These are phyloP conservation scores for Lasioglossum pauxillum DNA, from an alignment of 2,888 invertebrate species.

Conservation along the genomic window DNA sequence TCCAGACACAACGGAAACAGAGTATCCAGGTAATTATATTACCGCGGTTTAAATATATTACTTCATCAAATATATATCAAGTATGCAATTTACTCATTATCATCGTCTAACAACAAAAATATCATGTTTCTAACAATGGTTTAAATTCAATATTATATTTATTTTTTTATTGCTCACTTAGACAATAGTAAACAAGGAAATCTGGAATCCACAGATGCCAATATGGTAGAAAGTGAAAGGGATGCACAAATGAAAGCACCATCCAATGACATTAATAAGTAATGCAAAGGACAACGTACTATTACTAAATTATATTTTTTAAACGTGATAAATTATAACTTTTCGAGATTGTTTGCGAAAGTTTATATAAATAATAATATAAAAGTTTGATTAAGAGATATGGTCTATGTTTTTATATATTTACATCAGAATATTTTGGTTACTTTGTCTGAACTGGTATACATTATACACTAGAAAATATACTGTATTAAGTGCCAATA, in stretches of 20 bases:
- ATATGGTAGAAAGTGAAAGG: slow-evolving; percentile 37
- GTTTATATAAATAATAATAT: slow-evolving; percentile 14
- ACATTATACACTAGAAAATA: not conserved
- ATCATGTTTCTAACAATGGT: slow-evolving; percentile 7
- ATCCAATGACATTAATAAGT: slow-evolving; percentile 35
- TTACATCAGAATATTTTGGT: slow-evolving; percentile 11
- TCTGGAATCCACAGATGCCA: slow-evolving; percentile 30
- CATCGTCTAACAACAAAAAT: not conserved
- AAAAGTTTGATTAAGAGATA: not conserved
- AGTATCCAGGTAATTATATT: slow-evolving; percentile 49
- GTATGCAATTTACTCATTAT: slow-evolving; percentile 5
- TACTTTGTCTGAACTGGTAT: slow-evolving; percentile 22
- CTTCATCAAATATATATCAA: slow-evolving; percentile 5
- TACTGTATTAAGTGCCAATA: slow-evolving; percentile 35
- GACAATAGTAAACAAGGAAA: slow-evolving; percentile 54
- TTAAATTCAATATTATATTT: slow-evolving; percentile 20
- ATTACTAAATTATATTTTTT: slow-evolving; percentile 35
- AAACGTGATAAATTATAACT: slow-evolving; percentile 26
- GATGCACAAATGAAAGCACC: slow-evolving; percentile 50
- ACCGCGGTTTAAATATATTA: slow-evolving; percentile 8
- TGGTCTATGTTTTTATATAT: slow-evolving; percentile 18
- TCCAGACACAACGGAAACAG: slow-evolving; percentile 20
- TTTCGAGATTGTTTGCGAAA: slow-evolving; percentile 19
- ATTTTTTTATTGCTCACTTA: slow-evolving; percentile 48
- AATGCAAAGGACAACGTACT: slow-evolving; percentile 19